Evolutionary conservation across 30 jellyfish, hydroid and myxozoan species (phyloP).

Genomic region (Hydractinia symbiolongicarpus): DNA sequence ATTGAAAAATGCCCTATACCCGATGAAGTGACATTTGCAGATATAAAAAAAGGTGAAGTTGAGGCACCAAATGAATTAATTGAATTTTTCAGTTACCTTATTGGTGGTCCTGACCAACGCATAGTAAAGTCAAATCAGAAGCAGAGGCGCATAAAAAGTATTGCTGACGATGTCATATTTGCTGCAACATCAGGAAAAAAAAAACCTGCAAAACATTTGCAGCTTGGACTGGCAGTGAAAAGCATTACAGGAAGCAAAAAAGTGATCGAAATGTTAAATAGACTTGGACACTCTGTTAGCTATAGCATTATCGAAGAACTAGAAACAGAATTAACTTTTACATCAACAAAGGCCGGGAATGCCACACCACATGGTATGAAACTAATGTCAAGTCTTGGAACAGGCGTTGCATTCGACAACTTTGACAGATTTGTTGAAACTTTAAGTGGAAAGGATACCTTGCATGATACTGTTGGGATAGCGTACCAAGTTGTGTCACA

Average conservation of each 20-base stretch:
- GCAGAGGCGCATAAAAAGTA: constrained; percentile 6
- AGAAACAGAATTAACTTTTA: too few relatives aligned
- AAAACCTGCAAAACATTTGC: not conserved
- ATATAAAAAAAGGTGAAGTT: constrained; percentile 19
- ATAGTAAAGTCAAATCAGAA: not conserved
- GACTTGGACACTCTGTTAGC: too few relatives aligned
- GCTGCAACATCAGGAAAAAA: constrained; percentile 20
- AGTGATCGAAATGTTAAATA: too few relatives aligned
- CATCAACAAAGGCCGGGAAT: too few relatives aligned
- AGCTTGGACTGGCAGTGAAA: constrained; percentile 2
- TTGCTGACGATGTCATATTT: not conserved
- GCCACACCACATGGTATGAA: too few relatives aligned
- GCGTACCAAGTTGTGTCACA: too few relatives aligned
- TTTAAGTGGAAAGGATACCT: too few relatives aligned
- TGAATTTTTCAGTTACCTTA: not conserved
- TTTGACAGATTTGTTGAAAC: too few relatives aligned
- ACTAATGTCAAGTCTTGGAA: too few relatives aligned
- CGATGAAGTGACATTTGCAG: constrained; percentile 11
- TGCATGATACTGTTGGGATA: too few relatives aligned
- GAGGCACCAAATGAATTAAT: not conserved
- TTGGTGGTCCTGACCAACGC: constrained; percentile 10
- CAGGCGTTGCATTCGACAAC: too few relatives aligned
- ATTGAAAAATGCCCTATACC: not conserved
- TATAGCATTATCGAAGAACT: too few relatives aligned
- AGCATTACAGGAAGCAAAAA: not conserved